Evolutionary conservation across 2,888 invertebrate species (phyloP).

Genomic region (Aspidiotus rigidus): DNA sequence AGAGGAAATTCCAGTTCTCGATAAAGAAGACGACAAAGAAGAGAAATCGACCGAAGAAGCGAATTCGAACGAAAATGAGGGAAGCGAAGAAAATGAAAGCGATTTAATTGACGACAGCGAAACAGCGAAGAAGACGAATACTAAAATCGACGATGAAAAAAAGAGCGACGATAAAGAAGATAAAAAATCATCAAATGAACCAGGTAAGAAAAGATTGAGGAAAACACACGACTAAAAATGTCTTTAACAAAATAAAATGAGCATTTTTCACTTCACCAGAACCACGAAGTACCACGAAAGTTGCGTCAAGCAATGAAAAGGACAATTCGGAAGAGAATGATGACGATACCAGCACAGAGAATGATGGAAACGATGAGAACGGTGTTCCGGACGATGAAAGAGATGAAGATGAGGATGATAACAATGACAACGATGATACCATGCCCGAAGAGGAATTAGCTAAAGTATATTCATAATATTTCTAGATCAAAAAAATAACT

Average conservation of each 20-base stretch:
- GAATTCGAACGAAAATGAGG: constrained; percentile 39
- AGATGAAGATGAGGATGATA: constrained; percentile 35
- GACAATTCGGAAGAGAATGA: constrained; percentile 7
- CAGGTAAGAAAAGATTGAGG: not conserved
- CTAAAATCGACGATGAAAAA: constrained; percentile 10
- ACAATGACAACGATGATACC: constrained; percentile 34
- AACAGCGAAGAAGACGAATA: constrained; percentile 14
- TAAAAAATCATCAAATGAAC: not conserved
- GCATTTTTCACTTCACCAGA: too few species aligned
- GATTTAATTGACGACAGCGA: constrained; percentile 17
- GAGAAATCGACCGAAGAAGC: constrained; percentile 30
- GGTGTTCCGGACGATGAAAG: constrained; percentile 38
- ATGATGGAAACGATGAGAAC: constrained; percentile 9
- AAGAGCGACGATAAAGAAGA: not conserved
- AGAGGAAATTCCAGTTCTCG: constrained; percentile 19
- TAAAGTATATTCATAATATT: constrained; percentile 45
- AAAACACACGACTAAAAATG: not conserved
- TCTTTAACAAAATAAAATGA: not conserved
- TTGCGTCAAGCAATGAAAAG: too few species aligned
- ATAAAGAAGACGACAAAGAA: constrained; percentile 1
- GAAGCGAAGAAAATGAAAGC: constrained; percentile 37
- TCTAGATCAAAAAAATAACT: too few species aligned
- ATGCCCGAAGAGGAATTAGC: constrained; percentile 53
- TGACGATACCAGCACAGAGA: not conserved
- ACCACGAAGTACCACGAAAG: too few species aligned